These are phyloP conservation scores for Melieria crassipennis DNA, from an alignment of 2,888 invertebrate genomes.

Conservation along the genomic window DNA sequence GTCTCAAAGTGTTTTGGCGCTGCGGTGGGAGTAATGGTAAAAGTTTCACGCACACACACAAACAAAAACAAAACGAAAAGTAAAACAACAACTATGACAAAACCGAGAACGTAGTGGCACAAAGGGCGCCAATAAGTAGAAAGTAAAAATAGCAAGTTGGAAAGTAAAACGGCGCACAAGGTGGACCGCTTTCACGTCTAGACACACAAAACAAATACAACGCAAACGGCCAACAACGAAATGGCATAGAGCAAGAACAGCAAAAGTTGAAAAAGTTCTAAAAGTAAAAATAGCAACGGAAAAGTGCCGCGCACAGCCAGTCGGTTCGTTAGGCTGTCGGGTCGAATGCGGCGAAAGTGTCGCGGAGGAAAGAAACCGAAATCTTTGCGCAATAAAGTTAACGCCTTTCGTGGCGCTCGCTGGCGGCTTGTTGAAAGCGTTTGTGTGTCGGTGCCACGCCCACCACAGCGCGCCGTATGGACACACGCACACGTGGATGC, in stretches of 20 bases:
- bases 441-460: slow-evolving; percentile 17
- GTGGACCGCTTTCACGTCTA: slow-evolving; percentile 37
- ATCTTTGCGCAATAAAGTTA: slow-evolving; percentile 16
- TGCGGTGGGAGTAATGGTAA: not conserved
- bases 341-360: slow-evolving; percentile 14
- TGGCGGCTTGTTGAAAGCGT: slow-evolving; percentile 8
- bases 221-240: slow-evolving; percentile 30
- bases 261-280: not conserved
- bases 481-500: too few relatives aligned
- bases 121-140: too few relatives aligned
- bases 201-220: slow-evolving; percentile 33
- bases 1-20: not conserved
- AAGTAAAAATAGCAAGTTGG: too few relatives aligned
- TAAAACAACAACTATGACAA: not conserved
- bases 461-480: not conserved
- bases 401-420: not conserved
- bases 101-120: too few relatives aligned
- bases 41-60: slow-evolving; percentile 2
- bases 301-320: not conserved
- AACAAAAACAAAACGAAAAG: slow-evolving; percentile 2
- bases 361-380: slow-evolving; percentile 1
- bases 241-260: not conserved
- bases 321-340: slow-evolving; percentile 5
- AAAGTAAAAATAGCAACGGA: not conserved
- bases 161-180: too few relatives aligned